Evolutionary conservation across 2,113 vertebrate species (phyloP).

Genomic region (Anoura caudifer): DNA sequence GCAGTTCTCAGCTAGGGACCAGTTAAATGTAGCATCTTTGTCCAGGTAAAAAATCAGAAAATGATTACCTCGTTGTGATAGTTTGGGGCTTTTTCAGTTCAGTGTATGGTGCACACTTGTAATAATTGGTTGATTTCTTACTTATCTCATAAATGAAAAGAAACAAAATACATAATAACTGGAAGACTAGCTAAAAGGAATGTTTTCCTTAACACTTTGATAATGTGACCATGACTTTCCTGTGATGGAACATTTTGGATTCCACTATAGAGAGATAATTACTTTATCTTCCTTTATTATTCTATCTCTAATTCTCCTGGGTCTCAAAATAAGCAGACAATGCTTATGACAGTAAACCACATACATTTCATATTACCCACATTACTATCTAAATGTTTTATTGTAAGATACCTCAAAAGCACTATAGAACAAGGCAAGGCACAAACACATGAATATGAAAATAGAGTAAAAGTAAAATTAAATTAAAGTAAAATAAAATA

Average conservation of each 20-base stretch:
- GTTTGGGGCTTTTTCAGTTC: background rate
- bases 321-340: background rate
- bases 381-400: background rate
- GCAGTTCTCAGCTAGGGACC: background rate
- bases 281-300: background rate
- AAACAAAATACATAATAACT: background rate
- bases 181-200: background rate
- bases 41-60: background rate
- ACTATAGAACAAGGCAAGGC: background rate
- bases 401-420: background rate
- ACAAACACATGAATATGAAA: background rate
- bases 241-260: background rate
- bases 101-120: background rate
- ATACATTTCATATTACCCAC: background rate
- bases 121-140: background rate
- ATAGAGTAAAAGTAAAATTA: background rate
- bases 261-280: background rate
- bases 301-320: background rate
- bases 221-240: background rate
- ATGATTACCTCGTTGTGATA: slow-evolving; percentile 1
- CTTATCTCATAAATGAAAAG: background rate
- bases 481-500: background rate
- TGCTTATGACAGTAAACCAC: background rate
- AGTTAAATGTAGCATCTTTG: background rate
- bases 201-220: background rate